Conservation (phyloP, 2,888 invertebrate species). For the Trichogramma evanescens region DNA sequence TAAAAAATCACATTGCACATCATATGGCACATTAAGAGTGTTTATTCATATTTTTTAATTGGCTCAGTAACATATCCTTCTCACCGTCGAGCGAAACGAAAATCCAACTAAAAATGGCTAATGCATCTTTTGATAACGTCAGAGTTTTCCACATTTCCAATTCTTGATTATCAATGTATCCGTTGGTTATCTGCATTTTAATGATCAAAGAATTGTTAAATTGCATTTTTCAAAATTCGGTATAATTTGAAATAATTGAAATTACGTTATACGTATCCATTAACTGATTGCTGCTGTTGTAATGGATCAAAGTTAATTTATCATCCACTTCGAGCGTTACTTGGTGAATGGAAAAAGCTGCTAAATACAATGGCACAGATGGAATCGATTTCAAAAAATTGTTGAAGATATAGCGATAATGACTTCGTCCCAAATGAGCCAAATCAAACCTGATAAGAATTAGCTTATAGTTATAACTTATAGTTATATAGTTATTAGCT, state of each 20-base stretch:
- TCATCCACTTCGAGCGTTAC: slow-evolving; percentile 31
- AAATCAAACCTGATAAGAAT: slow-evolving; percentile 40
- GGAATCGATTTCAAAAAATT: slow-evolving; percentile 33
- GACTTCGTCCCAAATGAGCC: slow-evolving; percentile 32
- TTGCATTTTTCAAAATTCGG: neutral
- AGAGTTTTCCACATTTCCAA: slow-evolving; percentile 35
- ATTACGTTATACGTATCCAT: neutral
- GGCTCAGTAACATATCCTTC: slow-evolving; percentile 35
- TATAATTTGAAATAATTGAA: slow-evolving; percentile 20
- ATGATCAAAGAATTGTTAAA: neutral
- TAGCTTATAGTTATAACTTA: too few species aligned
- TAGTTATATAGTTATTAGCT: too few species aligned
- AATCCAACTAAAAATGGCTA: slow-evolving; percentile 39
- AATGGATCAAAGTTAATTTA: slow-evolving; percentile 30
- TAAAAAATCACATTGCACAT: too few species aligned
- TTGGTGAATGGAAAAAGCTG: slow-evolving; percentile 38
- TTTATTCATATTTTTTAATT: slow-evolving; percentile 36
- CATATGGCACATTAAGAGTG: slow-evolving; percentile 19
- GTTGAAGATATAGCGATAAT: slow-evolving; percentile 34
- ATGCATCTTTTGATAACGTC: slow-evolving; percentile 36
- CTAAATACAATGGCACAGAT: slow-evolving; percentile 38
- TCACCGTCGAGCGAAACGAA: slow-evolving; percentile 36
- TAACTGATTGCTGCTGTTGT: slow-evolving; percentile 21
- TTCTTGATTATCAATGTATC: slow-evolving; percentile 25
- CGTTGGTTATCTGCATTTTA: slow-evolving; percentile 25